Evolutionary conservation across 2,888 invertebrate genomes (phyloP), one percentile per base, ranked within the genome.

Genomic region (Idaea straminata): DNA sequence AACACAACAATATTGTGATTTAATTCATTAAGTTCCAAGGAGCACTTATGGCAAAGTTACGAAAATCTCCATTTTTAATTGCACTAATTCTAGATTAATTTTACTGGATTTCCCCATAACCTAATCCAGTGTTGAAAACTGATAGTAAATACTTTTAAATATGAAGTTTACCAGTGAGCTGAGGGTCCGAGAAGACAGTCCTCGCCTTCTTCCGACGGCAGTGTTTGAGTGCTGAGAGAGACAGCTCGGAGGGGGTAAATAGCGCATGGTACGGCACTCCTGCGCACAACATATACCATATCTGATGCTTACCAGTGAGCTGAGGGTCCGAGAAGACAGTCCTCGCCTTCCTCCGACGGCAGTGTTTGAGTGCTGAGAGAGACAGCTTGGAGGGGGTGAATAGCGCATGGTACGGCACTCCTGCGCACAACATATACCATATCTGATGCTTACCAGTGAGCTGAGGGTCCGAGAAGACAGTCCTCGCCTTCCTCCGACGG

Each of bases 131-230:
- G n/a, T n/a, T n/a, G n/a, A n/a, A n/a, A n/a, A n/a, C n/a, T n/a
- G n/a, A n/a, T n/a, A n/a, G n/a, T n/a, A n/a, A n/a, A n/a, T n/a
- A n/a, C n/a, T n/a, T n/a, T n/a, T n/a, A n/a, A n/a, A n/a, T n/a
- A n/a, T n/a, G n/a, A n/a, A n/a, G 13, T 64, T 70, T 76, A 88
- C 90, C 90, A 0, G 90, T 90, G 83, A 97, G 84, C 78, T 97
- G 96, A 5, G 96, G 96, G 78, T 96, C 96, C 62, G 96, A 96
- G 86, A 97, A 97, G 0, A 96, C 99, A 0, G 99, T 99, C 71
- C 99, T 93, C 0, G 99, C 99, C 93, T 99, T 99, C 77, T 99
- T 93, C 78, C 99, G 95, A 1, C 99, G 95, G 86, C 99, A 99
- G 82, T 99, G 98, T 82, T 99, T 98, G 73, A 98, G 93, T 0